A percentile compares a stretch with the other conserved stretches of the same genome.
These are phyloP conservation scores for Rynchops niger DNA, from an alignment of 2,113 vertebrate species.

Conservation along the genomic window DNA sequence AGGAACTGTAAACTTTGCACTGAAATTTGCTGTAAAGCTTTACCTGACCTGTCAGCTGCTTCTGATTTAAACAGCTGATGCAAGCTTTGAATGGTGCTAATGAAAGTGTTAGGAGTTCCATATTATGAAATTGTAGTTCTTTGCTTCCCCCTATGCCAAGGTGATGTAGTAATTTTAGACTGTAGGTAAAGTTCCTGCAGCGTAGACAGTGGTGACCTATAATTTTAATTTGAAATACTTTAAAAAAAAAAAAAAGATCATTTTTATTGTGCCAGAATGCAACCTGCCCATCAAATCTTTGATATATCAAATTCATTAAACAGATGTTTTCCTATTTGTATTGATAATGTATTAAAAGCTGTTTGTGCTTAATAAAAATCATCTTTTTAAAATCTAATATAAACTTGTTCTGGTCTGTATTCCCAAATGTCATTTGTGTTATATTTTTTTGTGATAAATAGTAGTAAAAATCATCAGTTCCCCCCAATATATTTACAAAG, in stretches of 20 bases:
- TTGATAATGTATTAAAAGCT: constrained; percentile 83
- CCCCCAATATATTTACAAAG: not conserved
- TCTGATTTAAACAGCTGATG: constrained; percentile 73
- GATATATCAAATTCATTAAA: constrained; percentile 79
- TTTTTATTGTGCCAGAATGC: constrained; percentile 81
- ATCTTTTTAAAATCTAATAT: constrained; percentile 77
- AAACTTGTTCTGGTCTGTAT: constrained; percentile 59
- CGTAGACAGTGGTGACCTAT: constrained; percentile 77
- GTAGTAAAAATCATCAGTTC: not conserved
- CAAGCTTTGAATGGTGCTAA: constrained; percentile 87
- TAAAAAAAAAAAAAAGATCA: constrained; percentile 15
- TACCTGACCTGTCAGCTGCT: constrained; percentile 76
- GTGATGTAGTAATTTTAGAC: constrained; percentile 81
- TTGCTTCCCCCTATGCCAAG: constrained; percentile 63
- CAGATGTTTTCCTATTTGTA: constrained; percentile 80
- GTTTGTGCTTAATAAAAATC: constrained; percentile 81
- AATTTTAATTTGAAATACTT: constrained; percentile 78
- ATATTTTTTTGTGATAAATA: not conserved
- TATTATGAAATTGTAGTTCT: constrained; percentile 67
- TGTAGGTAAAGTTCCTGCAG: constrained; percentile 73
- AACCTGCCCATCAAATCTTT: constrained; percentile 77
- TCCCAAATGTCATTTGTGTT: constrained; percentile 7
- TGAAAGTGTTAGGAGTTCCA: constrained; percentile 79
- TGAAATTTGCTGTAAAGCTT: constrained; percentile 83
- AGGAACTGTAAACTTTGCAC: constrained; percentile 76